A percentile compares a stretch with the other conserved stretches of the same genome.
phyloP scores from a whole-genome alignment of 1,140 invertebrate genomes.

The Megalopta genalis region DNA sequence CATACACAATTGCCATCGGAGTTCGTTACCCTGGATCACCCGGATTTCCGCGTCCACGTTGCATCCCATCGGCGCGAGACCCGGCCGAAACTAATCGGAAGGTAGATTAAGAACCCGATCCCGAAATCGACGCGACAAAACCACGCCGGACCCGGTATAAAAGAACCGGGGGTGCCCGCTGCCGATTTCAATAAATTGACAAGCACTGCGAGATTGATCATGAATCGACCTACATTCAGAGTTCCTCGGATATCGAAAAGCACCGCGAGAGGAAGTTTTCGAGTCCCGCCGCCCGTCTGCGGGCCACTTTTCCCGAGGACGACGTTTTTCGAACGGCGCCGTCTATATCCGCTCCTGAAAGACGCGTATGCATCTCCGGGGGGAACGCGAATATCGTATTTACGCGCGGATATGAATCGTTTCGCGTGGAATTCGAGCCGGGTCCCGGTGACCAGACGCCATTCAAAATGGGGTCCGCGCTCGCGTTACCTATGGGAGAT shows the following conservation, averaged over 20 bases:
- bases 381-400: background rate
- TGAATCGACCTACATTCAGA: slow-evolving; percentile 1
- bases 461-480: slow-evolving; percentile 13
- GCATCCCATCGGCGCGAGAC: no score
- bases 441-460: background rate
- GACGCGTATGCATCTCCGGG: background rate
- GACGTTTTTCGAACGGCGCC: background rate
- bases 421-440: slow-evolving; percentile 14
- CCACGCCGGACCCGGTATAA: background rate
- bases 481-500: slow-evolving; percentile 27
- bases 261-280: slow-evolving; percentile 1
- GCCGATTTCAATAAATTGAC: background rate
- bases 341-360: slow-evolving; percentile 31
- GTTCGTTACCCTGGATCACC: no score
- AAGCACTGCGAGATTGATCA: background rate
- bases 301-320: background rate
- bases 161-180: background rate
- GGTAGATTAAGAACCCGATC: background rate
- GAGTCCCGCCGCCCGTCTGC: background rate
- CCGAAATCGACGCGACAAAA: background rate
- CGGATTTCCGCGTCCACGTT: no score
- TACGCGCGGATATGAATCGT: slow-evolving; percentile 10
- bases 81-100: background rate
- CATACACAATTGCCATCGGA: no score
- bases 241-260: background rate